These are phyloP conservation scores for Lates japonicus DNA, from an alignment of 2,797 vertebrate genomes.

Conservation along the genomic window DNA sequence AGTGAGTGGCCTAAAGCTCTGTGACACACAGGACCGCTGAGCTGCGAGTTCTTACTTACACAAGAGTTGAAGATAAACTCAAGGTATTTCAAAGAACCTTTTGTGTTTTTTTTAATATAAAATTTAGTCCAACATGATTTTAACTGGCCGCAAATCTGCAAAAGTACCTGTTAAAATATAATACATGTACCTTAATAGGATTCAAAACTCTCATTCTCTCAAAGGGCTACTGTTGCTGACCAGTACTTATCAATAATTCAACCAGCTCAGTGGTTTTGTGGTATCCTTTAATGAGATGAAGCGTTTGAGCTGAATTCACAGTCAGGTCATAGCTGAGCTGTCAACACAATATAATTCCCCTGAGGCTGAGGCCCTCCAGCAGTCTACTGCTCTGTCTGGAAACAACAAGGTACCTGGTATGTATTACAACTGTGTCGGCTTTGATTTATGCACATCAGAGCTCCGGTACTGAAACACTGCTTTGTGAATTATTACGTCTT, in stretches of 20 bases:
- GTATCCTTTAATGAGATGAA: conserved; percentile 67
- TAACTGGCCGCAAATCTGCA: conserved; percentile 36
- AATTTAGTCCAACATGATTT: conserved; percentile 31
- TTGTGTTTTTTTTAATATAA: neutral
- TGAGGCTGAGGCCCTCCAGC: conserved; percentile 59
- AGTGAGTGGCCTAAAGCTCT: conserved; percentile 22
- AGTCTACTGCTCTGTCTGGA: conserved; percentile 54
- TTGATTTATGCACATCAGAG: conserved; percentile 51
- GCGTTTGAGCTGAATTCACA: conserved; percentile 69
- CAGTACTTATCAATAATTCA: conserved; percentile 66
- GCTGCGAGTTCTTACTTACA: neutral
- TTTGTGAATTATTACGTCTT: conserved; percentile 27
- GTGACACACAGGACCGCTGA: conserved; percentile 7
- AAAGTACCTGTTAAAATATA: conserved; percentile 3
- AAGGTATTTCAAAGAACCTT: neutral
- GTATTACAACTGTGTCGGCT: conserved; percentile 40
- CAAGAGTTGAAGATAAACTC: conserved; percentile 18
- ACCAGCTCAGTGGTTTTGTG: conserved; percentile 56
- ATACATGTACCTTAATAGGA: too few species aligned
- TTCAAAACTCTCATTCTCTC: too few species aligned
- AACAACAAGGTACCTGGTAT: conserved; percentile 48
- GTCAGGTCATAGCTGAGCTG: conserved; percentile 68
- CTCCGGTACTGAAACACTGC: conserved; percentile 21
- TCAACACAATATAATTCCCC: conserved; percentile 65
- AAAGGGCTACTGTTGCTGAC: conserved; percentile 23